These are phyloP conservation scores for Lamellibrachia satsuma DNA, from an alignment of 2,888 invertebrate species.

Conservation along the genomic window DNA sequence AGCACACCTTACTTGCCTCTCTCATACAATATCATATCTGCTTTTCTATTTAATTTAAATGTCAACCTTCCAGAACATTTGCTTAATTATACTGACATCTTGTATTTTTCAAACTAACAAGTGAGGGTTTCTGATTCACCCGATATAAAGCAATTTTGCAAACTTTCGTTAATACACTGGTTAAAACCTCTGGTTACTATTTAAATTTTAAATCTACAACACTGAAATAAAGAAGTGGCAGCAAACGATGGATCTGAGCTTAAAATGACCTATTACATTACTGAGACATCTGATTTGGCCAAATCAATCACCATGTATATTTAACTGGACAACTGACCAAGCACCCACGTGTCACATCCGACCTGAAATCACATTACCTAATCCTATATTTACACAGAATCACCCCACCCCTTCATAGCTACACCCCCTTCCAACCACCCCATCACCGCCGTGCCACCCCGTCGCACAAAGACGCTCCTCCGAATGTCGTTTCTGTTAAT, in stretches of 20 bases:
- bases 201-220: neutral
- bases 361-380: neutral
- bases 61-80: neutral
- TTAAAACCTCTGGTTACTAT: no score
- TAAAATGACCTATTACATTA: neutral
- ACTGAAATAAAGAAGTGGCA: neutral
- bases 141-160: neutral
- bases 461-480: neutral
- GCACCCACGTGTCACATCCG: neutral
- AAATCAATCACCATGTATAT: neutral
- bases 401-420: neutral
- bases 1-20: no score
- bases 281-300: neutral
- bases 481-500: neutral
- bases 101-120: neutral
- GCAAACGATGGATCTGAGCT: neutral
- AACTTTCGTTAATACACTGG: neutral
- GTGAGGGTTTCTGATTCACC: no score
- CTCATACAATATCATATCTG: no score
- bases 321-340: neutral
- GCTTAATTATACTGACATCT: neutral
- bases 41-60: neutral
- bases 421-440: neutral
- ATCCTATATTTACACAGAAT: constrained; percentile 12
- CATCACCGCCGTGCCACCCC: neutral